A percentile compares a stretch with the other conserved stretches of the same genome.
Conservation (phyloP, 2,888 invertebrate genomes). For the Petrolisthes cinctipes region DNA sequence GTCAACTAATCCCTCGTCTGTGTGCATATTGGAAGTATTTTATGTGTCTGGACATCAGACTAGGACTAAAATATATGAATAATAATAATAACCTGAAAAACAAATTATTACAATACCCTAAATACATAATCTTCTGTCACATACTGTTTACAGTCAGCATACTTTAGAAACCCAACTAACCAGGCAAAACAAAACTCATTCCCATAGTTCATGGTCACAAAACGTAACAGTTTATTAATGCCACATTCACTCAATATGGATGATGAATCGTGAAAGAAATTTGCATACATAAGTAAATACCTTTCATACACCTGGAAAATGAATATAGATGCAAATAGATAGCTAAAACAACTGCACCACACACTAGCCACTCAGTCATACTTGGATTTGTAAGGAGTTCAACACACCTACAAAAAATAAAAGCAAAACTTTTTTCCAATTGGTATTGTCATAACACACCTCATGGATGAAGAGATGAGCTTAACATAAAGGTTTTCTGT, state of each 20-base stretch:
- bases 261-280: constrained; percentile 23
- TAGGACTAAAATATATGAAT: constrained; percentile 1
- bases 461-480: too few species aligned
- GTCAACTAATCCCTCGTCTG: too few species aligned
- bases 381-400: constrained; percentile 17
- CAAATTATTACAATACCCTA: neutral
- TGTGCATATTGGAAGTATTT: neutral
- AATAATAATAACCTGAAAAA: constrained; percentile 2
- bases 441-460: neutral
- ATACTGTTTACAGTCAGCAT: neutral
- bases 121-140: neutral
- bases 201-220: neutral
- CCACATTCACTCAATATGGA: constrained; percentile 38
- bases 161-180: neutral
- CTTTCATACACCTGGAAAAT: neutral
- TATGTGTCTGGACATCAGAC: neutral
- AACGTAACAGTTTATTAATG: constrained; percentile 24
- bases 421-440: neutral
- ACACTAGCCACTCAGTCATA: constrained; percentile 15
- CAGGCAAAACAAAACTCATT: neutral
- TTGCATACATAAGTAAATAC: neutral
- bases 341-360: neutral
- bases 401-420: constrained; percentile 5
- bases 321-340: neutral
- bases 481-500: too few species aligned